Base-by-base conservation (phyloP, 2,888 invertebrate genomes). In the Subacronicta megacephala region DNA sequence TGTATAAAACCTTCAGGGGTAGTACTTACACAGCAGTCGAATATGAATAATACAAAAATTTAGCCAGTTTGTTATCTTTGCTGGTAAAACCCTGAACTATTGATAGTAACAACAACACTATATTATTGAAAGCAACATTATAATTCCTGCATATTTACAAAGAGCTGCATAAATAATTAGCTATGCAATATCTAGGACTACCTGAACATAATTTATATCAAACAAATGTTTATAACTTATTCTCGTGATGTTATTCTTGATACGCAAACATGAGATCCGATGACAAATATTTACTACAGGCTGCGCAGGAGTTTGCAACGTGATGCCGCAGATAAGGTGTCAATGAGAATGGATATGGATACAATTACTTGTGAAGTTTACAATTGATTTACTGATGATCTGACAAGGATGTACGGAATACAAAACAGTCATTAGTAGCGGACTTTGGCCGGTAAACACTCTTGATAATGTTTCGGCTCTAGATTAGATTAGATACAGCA, bases 241-340 rank as follows among this genome's bases (percentile, higher is more conserved):
- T 44, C 36, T 44, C 29, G 35, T 43, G 26, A 63, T 37, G 26
- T 23, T 46, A 47, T 58, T 63, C 50, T 44, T 41, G 42, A 36
- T 44, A 60, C 42, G 63, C 62, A 76, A 63, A 70, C 58, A 67
- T 10, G 20, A 52, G 52, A 58, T 73, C 74, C 33, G 20, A 58
- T 76, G 65, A 65, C 75, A 74, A 73, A 76, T 76, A 67, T 76
- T 76, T 76, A 73, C 74, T 67, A 67, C 62, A 47, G 52, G 37
- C 58, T 52, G 62, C 60, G 50, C 74, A 69, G 64, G 69, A 66
- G 72, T 54, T 44, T 36, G 64, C 60, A 51, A 75, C 53, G 53
- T 62, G 76, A 72, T 60, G 35, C 51, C 49, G 13, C 12, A 60
- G 59, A 57, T 66, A 51, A 59, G 26, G 70, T 70, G 61, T 73